Evolutionary conservation across 2,888 invertebrate species (phyloP).

Genomic region (Sicus ferrugineus): DNA sequence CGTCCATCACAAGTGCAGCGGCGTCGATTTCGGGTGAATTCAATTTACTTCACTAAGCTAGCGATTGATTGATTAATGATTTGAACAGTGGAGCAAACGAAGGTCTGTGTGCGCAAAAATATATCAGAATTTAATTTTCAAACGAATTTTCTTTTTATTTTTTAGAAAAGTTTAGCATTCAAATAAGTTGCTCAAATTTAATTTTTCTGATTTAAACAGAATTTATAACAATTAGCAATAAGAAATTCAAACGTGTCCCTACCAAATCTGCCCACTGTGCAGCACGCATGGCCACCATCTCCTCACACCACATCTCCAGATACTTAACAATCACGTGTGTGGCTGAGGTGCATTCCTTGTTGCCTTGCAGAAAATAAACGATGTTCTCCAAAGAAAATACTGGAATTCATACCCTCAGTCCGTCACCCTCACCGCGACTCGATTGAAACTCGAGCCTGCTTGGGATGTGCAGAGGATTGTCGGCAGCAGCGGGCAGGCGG

Average conservation of each 20-base stretch:
- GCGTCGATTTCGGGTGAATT: slow-evolving; percentile 18
- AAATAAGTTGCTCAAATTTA: too few relatives aligned
- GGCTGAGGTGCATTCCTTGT: slow-evolving; percentile 9
- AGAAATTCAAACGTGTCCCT: too few relatives aligned
- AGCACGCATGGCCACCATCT: too few relatives aligned
- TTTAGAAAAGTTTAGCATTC: too few relatives aligned
- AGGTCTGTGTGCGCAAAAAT: too few relatives aligned
- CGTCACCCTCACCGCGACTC: slow-evolving; percentile 13
- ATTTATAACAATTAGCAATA: background rate
- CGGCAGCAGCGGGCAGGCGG: background rate
- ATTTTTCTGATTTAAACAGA: too few relatives aligned
- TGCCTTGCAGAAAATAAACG: slow-evolving; percentile 9
- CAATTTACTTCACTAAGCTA: background rate
- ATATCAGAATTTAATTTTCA: too few relatives aligned
- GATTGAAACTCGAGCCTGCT: background rate
- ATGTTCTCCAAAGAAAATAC: background rate
- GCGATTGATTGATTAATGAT: slow-evolving; percentile 4
- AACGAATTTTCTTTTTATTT: too few relatives aligned
- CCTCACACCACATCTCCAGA: too few relatives aligned
- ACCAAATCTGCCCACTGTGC: too few relatives aligned
- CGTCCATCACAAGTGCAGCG: background rate
- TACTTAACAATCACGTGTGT: slow-evolving; percentile 17
- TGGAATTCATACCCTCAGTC: background rate
- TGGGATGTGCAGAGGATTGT: background rate
- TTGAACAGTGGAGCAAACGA: too few relatives aligned